phyloP scores from a whole-genome alignment of 2,888 invertebrate species.

The Lochmaea capreae region DNA sequence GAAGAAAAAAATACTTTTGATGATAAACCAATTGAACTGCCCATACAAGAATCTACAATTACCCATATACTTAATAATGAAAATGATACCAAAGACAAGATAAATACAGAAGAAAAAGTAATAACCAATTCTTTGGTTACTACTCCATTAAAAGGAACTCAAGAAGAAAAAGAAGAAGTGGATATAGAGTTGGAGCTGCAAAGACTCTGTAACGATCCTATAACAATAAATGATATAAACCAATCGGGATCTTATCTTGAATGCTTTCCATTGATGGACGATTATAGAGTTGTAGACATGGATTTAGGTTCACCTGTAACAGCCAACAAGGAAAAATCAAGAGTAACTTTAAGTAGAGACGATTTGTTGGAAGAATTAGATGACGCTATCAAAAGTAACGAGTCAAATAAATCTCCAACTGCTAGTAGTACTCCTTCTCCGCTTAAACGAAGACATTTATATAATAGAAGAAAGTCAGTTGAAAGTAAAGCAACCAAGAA shows the following conservation, averaged over 20 bases:
- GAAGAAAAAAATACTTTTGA: neutral
- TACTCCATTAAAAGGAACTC: no score
- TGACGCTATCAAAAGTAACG: neutral
- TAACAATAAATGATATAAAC: neutral
- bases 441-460: no score
- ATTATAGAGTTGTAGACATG: conserved; percentile 26
- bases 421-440: neutral
- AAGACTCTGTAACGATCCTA: neutral
- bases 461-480: no score
- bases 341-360: neutral
- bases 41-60: no score
- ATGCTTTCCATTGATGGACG: conserved; percentile 3
- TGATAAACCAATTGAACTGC: neutral
- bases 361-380: neutral
- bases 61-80: no score
- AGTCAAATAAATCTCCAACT: neutral
- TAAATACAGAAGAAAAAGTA: no score
- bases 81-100: no score
- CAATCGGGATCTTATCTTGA: neutral
- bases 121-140: no score
- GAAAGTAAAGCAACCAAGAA: neutral
- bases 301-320: conserved; percentile 8
- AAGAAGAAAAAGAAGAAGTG: no score
- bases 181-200: neutral
- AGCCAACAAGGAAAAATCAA: neutral